phyloP scores from a whole-genome alignment of 2,113 vertebrate species.

The Corythornis cristatus region DNA sequence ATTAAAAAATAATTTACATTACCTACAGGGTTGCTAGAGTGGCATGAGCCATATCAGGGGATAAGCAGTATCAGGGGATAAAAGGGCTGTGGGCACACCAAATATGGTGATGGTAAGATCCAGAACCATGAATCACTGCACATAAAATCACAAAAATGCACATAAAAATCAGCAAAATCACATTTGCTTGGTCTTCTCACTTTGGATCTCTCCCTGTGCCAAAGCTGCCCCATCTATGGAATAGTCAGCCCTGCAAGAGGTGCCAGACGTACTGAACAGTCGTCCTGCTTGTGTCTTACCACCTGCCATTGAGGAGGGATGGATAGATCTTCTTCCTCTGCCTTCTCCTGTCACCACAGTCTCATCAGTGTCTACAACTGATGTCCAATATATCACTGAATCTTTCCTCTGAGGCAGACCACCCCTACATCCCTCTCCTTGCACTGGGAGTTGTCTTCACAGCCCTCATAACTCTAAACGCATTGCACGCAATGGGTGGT shows the following conservation, averaged over 20 bases:
- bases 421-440: background rate
- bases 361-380: background rate
- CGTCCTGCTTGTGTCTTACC: background rate
- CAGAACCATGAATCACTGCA: background rate
- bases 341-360: background rate
- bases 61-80: fast-evolving
- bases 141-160: background rate
- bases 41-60: background rate
- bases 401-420: background rate
- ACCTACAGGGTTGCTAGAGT: background rate
- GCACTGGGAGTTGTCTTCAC: background rate
- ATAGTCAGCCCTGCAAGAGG: background rate
- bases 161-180: too few relatives aligned
- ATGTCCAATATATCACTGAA: background rate
- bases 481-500: background rate
- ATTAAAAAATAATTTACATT: background rate
- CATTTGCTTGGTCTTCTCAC: background rate
- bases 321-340: background rate
- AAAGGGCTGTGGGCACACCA: background rate
- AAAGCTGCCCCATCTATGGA: background rate
- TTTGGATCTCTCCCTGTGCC: background rate
- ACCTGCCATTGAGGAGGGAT: background rate
- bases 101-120: background rate
- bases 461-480: background rate
- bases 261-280: background rate